Evolutionary conservation across 2,113 vertebrate genomes (phyloP).

Genomic region (Heterotilapia buettikoferi): DNA sequence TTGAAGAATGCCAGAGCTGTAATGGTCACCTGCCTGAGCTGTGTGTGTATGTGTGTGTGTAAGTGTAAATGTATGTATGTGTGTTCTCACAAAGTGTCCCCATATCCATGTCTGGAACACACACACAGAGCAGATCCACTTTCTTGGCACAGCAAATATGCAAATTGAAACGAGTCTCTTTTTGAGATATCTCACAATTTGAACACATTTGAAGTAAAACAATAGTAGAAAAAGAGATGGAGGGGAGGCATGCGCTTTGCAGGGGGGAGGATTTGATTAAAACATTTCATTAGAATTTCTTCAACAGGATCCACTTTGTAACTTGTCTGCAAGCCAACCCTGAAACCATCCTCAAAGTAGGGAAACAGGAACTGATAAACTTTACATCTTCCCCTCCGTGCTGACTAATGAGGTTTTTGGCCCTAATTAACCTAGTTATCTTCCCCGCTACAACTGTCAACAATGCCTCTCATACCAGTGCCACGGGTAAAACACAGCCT

Average conservation of each 20-base stretch:
- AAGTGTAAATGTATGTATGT: background rate
- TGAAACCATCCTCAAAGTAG: constrained; percentile 62
- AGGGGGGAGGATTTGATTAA: constrained; percentile 35
- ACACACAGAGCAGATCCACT: background rate
- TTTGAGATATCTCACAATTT: constrained; percentile 16
- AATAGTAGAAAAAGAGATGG: background rate
- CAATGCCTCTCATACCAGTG: constrained; percentile 48
- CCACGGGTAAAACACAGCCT: constrained; percentile 43
- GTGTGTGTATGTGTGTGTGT: background rate
- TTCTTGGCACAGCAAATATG: constrained; percentile 18
- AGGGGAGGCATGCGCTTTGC: background rate
- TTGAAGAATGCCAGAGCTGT: constrained; percentile 5
- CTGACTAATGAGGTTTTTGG: constrained; percentile 71
- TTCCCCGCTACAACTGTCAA: constrained; percentile 65
- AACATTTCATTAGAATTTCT: constrained; percentile 55
- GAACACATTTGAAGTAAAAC: constrained; percentile 17
- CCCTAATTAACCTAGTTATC: constrained; percentile 75
- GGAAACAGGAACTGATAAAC: constrained; percentile 66
- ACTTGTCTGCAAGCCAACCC: constrained; percentile 60
- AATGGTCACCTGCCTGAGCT: constrained; percentile 13
- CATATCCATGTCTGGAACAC: background rate
- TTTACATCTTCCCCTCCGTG: constrained; percentile 57
- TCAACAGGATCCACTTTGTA: constrained; percentile 60
- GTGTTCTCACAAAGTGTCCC: background rate
- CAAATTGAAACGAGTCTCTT: constrained; percentile 10